These are phyloP conservation scores for Aythya fuligula DNA, from an alignment of 2,797 vertebrate species.

Conservation along the genomic window DNA sequence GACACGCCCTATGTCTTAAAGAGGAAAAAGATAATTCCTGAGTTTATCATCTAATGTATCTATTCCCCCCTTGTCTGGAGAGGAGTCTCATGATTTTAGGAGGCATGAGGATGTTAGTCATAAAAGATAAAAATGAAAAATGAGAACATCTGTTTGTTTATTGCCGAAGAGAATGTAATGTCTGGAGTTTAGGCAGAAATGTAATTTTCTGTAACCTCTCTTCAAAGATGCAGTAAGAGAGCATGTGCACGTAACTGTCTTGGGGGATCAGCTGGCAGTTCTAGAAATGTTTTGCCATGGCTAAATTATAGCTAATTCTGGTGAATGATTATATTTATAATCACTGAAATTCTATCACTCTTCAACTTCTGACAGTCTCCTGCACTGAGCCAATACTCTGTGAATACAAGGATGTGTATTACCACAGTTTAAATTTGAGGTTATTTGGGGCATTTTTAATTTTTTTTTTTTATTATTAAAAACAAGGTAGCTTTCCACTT, in stretches of 20 bases:
- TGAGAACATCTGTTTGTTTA: background rate
- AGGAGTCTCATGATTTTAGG: background rate
- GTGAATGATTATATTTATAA: background rate
- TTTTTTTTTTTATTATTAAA: accelerated
- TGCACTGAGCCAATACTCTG: background rate
- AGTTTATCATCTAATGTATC: background rate
- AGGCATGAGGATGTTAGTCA: background rate
- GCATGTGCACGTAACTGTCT: background rate
- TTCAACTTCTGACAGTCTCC: background rate
- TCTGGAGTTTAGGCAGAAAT: background rate
- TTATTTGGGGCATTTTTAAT: background rate
- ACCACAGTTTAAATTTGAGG: background rate
- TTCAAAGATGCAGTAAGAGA: background rate
- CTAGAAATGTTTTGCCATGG: constrained; percentile 6
- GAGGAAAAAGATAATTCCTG: background rate
- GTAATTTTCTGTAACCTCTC: constrained; percentile 15
- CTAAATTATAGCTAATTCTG: constrained; percentile 38
- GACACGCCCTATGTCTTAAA: background rate
- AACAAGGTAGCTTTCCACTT: background rate
- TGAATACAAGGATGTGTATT: background rate
- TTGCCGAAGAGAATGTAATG: background rate
- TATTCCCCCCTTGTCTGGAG: background rate
- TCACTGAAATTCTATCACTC: background rate
- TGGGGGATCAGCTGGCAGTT: background rate
- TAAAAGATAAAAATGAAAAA: background rate